A percentile compares a stretch with the other conserved stretches of the same genome.
Evolutionary conservation across 2,113 vertebrate species (phyloP).

Genomic region (Cyanistes caeruleus): DNA sequence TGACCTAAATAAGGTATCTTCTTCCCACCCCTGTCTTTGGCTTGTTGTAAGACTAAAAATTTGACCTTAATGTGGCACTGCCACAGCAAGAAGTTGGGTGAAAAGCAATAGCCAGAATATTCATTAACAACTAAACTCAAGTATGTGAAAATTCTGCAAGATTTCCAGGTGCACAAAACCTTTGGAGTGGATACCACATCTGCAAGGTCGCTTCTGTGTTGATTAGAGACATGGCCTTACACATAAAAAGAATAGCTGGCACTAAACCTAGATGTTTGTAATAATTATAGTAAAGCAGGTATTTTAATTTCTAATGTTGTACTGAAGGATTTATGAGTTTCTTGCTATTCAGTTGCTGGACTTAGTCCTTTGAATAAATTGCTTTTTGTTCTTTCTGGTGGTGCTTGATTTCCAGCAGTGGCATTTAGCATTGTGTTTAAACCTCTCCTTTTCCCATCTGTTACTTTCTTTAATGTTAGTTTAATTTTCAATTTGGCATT

Average conservation of each 20-base stretch:
- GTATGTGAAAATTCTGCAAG: background rate
- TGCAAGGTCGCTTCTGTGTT: background rate
- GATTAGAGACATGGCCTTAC: background rate
- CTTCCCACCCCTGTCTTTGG: background rate
- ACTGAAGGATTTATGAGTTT: constrained; percentile 4
- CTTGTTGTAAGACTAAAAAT: background rate
- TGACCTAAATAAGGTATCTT: background rate
- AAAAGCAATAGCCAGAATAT: background rate
- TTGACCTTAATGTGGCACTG: background rate
- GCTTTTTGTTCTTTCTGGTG: background rate
- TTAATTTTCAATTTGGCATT: constrained; percentile 2
- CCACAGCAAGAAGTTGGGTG: background rate
- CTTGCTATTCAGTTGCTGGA: background rate
- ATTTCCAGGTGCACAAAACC: background rate
- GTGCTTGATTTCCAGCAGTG: background rate
- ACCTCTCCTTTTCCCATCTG: constrained; percentile 21
- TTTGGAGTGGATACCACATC: background rate
- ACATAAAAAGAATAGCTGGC: background rate
- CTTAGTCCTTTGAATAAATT: background rate
- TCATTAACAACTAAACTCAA: background rate
- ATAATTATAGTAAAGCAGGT: constrained; percentile 26
- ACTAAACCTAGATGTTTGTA: background rate
- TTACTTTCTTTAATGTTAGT: background rate
- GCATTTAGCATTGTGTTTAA: constrained; percentile 9
- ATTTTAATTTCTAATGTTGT: constrained; percentile 7